Base-by-base conservation (phyloP, 1,140 invertebrate genomes). In the Drosophila ambigua region DNA sequence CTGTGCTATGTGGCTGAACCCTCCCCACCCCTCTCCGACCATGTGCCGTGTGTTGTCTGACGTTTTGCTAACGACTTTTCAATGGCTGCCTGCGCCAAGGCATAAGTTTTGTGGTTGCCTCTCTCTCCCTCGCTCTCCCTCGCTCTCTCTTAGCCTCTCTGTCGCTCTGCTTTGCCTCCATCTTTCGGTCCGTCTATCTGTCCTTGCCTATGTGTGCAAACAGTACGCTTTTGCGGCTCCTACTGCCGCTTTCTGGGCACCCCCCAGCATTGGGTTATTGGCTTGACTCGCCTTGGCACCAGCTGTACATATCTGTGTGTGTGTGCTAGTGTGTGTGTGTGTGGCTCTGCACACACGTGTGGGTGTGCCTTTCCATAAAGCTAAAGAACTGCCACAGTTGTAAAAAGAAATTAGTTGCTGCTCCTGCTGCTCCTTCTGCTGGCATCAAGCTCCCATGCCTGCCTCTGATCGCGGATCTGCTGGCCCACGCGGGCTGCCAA, bases 21-120 rank as follows among this genome's bases (percentile, higher is more conserved):
- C 45, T 16, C 16, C 16, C 31, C 46, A 31, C 24, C 58, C 35
- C 65, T 59, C 52, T 41, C 59, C 59, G 60, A 52, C 66, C 60
- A 55, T 49, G 58, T 71, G 59, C 77, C 78, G 77, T 79, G 72
- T 79, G 78, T 81, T 80, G 72, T 81, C 72, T 81, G 68, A 79
- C 82, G 75, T 87, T 87, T 85, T 82, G 74, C 82, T 87, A 87
- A 87, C 83, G 82, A 87, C 82, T 87, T 87, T 87, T 87, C 82
- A 87, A 87, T 87, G 83, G 83, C 71, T 87, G 60, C 28, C 62
- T 58, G 67, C 53, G 71, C 64, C 72, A 68, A 61, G 78, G 69
- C 82, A 87, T 81, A 87, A 87, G 83, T 87, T 87, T 87, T 72
- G 51, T 69, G 83, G 67, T 72, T 51, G 45, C 6, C n/a, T 28